Conservation (phyloP, 2,797 vertebrate genomes). For the Otus scops region DNA sequence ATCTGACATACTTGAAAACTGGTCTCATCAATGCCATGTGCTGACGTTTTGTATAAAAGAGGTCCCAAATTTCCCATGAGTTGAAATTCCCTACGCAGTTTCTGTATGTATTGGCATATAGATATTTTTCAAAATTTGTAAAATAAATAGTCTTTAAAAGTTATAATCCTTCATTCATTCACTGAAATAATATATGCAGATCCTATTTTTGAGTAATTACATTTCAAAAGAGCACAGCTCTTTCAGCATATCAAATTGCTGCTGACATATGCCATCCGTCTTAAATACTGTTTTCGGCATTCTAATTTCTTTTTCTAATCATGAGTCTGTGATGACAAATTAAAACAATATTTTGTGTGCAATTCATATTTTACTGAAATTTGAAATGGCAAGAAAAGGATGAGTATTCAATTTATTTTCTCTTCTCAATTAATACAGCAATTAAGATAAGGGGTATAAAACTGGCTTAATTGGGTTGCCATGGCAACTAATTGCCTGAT, state of each 20-base stretch:
- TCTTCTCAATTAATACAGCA: constrained; percentile 71
- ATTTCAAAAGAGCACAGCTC: constrained; percentile 64
- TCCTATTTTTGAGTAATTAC: constrained; percentile 65
- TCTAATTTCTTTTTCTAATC: constrained; percentile 62
- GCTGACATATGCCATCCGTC: constrained; percentile 57
- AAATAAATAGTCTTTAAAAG: constrained; percentile 15
- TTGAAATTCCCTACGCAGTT: background rate
- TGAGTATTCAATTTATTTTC: constrained; percentile 68
- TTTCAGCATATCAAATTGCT: constrained; percentile 58
- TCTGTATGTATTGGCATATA: fast-evolving
- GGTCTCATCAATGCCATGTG: background rate
- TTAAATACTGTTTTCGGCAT: constrained; percentile 70
- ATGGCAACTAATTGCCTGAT: constrained; percentile 73
- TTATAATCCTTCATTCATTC: constrained; percentile 35
- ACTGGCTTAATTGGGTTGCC: constrained; percentile 73
- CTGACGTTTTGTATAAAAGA: background rate
- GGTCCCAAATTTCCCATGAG: background rate
- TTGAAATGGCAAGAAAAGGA: constrained; percentile 63
- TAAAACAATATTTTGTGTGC: constrained; percentile 71
- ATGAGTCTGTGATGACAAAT: constrained; percentile 63
- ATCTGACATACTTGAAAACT: background rate
- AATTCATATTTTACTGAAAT: constrained; percentile 68
- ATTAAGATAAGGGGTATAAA: constrained; percentile 72
- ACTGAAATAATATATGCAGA: constrained; percentile 23
- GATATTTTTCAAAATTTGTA: background rate